Conservation (phyloP, 2,888 invertebrate genomes). For the Drosophila lutescens region DNA sequence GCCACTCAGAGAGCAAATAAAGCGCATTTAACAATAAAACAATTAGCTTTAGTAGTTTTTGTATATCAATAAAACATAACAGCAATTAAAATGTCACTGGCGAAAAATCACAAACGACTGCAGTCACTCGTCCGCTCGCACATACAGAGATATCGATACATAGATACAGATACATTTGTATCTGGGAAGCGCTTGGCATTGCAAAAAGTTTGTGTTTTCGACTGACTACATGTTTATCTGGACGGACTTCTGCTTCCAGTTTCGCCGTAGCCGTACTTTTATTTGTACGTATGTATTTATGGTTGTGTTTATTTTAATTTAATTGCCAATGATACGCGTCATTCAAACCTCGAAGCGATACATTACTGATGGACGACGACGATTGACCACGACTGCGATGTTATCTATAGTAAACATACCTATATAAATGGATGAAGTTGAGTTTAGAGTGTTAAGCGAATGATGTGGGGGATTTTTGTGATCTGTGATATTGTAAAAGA, state of each 20-base stretch:
- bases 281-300: constrained; percentile 44
- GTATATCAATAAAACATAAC: constrained; percentile 79
- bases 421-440: constrained; percentile 7
- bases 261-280: constrained; percentile 9
- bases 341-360: constrained; percentile 72
- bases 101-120: constrained; percentile 54
- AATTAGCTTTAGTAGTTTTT: constrained; percentile 75
- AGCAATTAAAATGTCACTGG: constrained; percentile 79
- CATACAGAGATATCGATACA: constrained; percentile 4
- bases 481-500: constrained; percentile 2
- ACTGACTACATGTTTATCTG: constrained; percentile 32
- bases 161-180: constrained; percentile 22
- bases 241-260: constrained; percentile 28
- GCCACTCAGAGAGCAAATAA: constrained; percentile 70
- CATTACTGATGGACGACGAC: constrained; percentile 49
- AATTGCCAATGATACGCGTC: constrained; percentile 81
- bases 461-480: constrained; percentile 4
- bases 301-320: constrained; percentile 62
- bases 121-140: constrained; percentile 10
- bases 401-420: constrained; percentile 49
- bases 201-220: constrained; percentile 44
- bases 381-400: constrained; percentile 52
- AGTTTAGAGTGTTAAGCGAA: constrained; percentile 2
- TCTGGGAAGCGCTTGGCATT: constrained; percentile 62
- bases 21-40: constrained; percentile 77